phyloP scores from a whole-genome alignment of 37 sponge, comb jelly and placozoan genomes.

The Cladorhizidae sp. region DNA sequence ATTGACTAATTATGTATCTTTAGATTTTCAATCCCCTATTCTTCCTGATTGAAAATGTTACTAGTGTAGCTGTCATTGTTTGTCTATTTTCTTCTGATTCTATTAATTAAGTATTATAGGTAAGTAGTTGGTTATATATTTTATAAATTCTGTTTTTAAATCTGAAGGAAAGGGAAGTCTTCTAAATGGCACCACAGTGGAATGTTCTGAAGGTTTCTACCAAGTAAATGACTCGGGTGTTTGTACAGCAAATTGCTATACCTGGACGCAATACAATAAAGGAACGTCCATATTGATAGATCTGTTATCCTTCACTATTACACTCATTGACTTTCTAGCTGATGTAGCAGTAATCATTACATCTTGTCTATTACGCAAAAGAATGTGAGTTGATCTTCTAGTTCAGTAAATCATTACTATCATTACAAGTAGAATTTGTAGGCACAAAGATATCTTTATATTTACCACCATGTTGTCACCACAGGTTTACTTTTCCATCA shows the following conservation, averaged over 20 bases:
- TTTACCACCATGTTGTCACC: background rate
- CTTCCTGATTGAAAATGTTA: too few species aligned
- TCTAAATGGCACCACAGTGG: background rate
- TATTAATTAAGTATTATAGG: too few species aligned
- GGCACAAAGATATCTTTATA: too few species aligned
- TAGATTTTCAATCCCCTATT: too few species aligned
- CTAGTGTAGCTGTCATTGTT: too few species aligned
- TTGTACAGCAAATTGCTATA: background rate
- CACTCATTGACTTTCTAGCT: slow-evolving; percentile 17
- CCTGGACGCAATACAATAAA: background rate
- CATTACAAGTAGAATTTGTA: background rate
- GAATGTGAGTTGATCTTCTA: slow-evolving; percentile 15
- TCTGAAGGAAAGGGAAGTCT: background rate
- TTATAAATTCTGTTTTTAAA: too few species aligned
- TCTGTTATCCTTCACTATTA: background rate
- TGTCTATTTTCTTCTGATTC: too few species aligned
- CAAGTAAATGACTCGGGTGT: background rate
- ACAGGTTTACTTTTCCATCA: slow-evolving; percentile 37
- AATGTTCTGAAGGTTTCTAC: slow-evolving; percentile 3
- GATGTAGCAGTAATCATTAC: slow-evolving; percentile 17
- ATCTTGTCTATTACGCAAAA: slow-evolving; percentile 9
- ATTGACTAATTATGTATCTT: too few species aligned
- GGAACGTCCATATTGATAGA: background rate
- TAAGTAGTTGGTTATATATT: too few species aligned
- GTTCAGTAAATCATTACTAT: too few species aligned